Evolutionary conservation across 2,797 vertebrate genomes (phyloP), one percentile per base, ranked within the genome.

Genomic region (Geotrypetes seraphini): DNA sequence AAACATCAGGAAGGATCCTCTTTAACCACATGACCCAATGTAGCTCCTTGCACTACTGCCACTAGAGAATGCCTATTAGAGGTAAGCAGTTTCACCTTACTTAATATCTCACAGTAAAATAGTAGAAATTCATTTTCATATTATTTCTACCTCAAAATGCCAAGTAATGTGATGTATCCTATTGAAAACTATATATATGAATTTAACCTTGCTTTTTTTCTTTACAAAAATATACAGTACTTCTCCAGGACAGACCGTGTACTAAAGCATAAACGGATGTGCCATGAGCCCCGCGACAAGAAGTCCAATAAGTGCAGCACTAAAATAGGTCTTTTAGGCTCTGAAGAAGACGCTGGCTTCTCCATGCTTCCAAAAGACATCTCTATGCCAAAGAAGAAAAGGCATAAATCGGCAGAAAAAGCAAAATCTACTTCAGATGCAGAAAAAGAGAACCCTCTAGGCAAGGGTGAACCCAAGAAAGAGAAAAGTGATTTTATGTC

Each of bases 231-330:
- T 55, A 27, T 20, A 35, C 77, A 99, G 96, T 98, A 88, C 81
- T 99, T 98, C 74, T 98, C 96, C 60, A 91, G 96, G 78, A 99
- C 96, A 5, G 96, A 99, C 67, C 85, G 96, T 40, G 96, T 99
- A 47, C 75, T 99, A 69, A 99, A 99, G 74, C 96, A 99, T 75
- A 93, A 96, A 66, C 86, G 96, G 48, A 99, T 99, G 96, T 99
- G 96, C 84, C 96, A 97, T 49, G 92, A 97, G 75, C 99, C 93
- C 68, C 83, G 91, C 14, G 94, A 97, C 54, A 87, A 87, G 67
- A 97, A 92, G 62, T 69, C 73, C 10, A 88, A 82, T 58, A 94
- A 91, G 78, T 74, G 83, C 52, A 79, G 79, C 38, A 81, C 76
- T 65, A 97, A 93, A 84, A 79, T 76, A 27, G 87, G 85, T 47